A percentile compares a stretch with the other conserved stretches of the same genome.
Conservation (phyloP, 2,888 invertebrate species). For the Apotomis betuletana region DNA sequence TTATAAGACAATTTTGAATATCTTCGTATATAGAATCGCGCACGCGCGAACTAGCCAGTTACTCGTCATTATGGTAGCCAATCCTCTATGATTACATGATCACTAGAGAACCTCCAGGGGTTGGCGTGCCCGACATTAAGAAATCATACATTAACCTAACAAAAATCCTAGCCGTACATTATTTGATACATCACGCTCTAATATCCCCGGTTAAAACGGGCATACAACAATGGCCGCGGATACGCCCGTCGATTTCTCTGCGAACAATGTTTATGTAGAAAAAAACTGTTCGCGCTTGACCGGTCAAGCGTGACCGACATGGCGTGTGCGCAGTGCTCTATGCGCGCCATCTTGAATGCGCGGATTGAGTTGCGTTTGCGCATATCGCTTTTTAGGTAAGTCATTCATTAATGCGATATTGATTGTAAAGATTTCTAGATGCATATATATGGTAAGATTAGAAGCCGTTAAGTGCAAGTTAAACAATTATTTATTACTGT, state of each 20-base stretch:
- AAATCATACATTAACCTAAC: constrained; percentile 10
- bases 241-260: constrained; percentile 81
- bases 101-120: too few species aligned
- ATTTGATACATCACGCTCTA: constrained; percentile 78
- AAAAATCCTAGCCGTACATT: constrained; percentile 57
- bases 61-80: too few species aligned
- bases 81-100: too few species aligned
- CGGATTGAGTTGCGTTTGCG: constrained; percentile 77
- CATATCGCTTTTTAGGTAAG: constrained; percentile 43
- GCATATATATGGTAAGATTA: constrained; percentile 7
- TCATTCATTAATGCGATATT: constrained; percentile 30
- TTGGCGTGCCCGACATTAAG: too few species aligned
- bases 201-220: constrained; percentile 74
- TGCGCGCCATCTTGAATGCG: constrained; percentile 76
- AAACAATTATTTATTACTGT: background rate
- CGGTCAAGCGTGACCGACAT: constrained; percentile 74
- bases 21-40: too few species aligned
- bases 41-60: too few species aligned
- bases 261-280: constrained; percentile 82
- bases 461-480: background rate
- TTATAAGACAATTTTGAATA: too few species aligned
- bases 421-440: constrained; percentile 31
- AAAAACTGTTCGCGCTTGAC: constrained; percentile 74
- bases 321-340: constrained; percentile 77
- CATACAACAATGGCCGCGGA: constrained; percentile 77